Percentiles rank a stretch among this genome's conserved stretches.
Evolutionary conservation across 2,113 vertebrate species (phyloP).

Genomic region (Bos indicus): DNA sequence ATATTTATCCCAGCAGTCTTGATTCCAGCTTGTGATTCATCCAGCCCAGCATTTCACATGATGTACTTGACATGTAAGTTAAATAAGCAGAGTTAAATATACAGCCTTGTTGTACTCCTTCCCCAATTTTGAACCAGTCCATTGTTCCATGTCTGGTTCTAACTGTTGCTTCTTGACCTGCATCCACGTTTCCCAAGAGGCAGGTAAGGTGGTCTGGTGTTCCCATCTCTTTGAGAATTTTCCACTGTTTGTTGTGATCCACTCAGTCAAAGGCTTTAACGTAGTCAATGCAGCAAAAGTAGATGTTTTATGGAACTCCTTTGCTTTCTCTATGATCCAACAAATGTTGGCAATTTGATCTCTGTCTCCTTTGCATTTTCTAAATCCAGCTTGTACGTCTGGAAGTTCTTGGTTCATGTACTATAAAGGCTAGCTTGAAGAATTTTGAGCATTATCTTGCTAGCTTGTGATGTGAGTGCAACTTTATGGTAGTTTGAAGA

Average conservation of each 20-base stretch:
- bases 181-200: neutral
- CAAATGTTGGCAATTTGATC: neutral
- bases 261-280: neutral
- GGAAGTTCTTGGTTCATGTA: neutral
- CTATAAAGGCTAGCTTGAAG: neutral
- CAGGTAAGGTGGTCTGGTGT: neutral
- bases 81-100: neutral
- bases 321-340: neutral
- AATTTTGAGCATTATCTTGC: neutral
- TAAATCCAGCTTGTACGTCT: neutral
- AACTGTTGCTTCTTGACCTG: neutral
- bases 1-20: neutral
- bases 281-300: neutral
- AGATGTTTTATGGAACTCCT: neutral
- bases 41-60: neutral
- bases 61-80: neutral
- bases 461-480: neutral
- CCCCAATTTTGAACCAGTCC: neutral
- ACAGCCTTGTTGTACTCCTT: neutral
- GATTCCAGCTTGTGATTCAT: neutral
- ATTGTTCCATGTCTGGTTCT: neutral
- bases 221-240: neutral
- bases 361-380: neutral
- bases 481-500: neutral
- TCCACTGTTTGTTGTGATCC: neutral